Evolutionary conservation across 2,113 vertebrate species (phyloP).

Genomic region (Argyrosomus japonicus): DNA sequence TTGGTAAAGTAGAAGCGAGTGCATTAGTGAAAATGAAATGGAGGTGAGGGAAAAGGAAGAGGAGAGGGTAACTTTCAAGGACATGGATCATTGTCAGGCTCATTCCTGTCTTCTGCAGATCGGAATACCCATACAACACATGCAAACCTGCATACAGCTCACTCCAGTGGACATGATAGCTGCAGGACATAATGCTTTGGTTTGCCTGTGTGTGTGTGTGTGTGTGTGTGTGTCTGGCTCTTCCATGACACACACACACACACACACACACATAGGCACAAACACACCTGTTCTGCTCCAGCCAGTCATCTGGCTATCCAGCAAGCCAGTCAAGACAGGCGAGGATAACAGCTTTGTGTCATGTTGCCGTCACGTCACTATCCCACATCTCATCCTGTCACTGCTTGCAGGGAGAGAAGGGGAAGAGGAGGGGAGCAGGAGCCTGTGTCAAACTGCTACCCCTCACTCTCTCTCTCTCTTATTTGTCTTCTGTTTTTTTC

Average conservation of each 20-base stretch:
- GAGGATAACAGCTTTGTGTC: conserved; percentile 64
- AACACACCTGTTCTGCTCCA: conserved; percentile 55
- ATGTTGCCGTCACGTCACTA: conserved; percentile 56
- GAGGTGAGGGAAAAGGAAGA: neutral
- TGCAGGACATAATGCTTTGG: conserved; percentile 22
- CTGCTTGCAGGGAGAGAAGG: conserved; percentile 6
- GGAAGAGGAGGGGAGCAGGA: neutral
- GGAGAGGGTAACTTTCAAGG: conserved; percentile 54
- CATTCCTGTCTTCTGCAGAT: conserved; percentile 33
- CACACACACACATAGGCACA: neutral
- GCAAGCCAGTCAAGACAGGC: conserved; percentile 39
- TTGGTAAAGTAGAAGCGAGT: neutral
- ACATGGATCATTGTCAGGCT: conserved; percentile 20
- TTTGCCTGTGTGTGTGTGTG: neutral
- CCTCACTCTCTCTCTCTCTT: neutral
- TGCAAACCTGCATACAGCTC: conserved; percentile 31
- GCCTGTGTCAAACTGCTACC: conserved; percentile 13
- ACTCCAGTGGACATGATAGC: conserved; percentile 18
- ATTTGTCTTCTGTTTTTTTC: neutral
- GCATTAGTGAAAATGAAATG: neutral
- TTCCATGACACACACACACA: conserved; percentile 4
- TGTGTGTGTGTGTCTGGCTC: neutral
- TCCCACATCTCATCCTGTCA: conserved; percentile 62
- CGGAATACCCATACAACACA: conserved; percentile 12
- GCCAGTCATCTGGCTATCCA: conserved; percentile 45